Conservation (phyloP, 2,888 invertebrate genomes). For the Mycalesis mineus region DNA sequence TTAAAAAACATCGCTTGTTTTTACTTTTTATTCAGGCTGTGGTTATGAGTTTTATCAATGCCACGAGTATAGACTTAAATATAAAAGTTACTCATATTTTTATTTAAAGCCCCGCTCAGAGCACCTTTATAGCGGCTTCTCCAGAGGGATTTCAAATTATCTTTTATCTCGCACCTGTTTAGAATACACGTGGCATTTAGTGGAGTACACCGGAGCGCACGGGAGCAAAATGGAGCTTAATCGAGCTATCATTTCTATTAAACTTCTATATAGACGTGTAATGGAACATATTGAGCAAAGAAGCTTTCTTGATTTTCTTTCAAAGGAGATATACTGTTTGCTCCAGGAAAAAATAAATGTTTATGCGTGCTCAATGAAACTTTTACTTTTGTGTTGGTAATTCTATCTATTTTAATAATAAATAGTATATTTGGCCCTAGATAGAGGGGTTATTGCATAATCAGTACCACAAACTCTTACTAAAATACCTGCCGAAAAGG, state of each 20-base stretch:
- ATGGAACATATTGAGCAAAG: background rate
- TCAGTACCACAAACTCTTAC: too few relatives aligned
- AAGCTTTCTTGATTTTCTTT: background rate
- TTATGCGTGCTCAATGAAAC: too few relatives aligned
- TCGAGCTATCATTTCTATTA: background rate
- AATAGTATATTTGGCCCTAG: too few relatives aligned
- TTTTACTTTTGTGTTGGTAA: too few relatives aligned
- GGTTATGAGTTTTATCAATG: too few relatives aligned
- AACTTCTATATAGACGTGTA: background rate
- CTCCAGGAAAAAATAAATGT: too few relatives aligned
- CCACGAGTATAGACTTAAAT: background rate
- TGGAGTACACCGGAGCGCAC: background rate
- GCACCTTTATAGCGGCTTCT: background rate
- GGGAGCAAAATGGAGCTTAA: background rate
- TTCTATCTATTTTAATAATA: too few relatives aligned
- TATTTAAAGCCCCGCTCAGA: background rate
- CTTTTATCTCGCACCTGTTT: background rate
- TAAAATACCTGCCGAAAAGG: too few relatives aligned
- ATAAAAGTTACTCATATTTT: background rate
- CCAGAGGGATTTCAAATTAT: conserved; percentile 1
- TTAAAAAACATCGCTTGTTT: too few relatives aligned
- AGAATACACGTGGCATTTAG: background rate
- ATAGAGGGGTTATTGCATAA: too few relatives aligned
- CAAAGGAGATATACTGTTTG: too few relatives aligned
- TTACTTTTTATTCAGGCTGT: too few relatives aligned